Base-by-base conservation (phyloP, 2,797 vertebrate genomes). In the Sebastes vulpes region DNA sequence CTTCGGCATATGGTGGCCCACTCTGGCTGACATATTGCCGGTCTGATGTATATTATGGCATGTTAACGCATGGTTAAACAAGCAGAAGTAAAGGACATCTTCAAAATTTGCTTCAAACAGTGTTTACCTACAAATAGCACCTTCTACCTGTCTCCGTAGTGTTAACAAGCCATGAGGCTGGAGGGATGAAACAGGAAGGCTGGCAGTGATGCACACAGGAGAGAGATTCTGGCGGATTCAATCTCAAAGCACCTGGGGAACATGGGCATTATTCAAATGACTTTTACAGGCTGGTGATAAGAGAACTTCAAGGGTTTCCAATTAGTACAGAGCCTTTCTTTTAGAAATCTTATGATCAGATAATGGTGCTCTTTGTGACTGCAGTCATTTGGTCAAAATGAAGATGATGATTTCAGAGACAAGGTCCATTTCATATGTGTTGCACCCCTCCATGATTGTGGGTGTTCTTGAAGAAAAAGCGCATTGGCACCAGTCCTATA, bases 251-350 rank as follows among this genome's bases (percentile, higher is more conserved):
- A 78, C 58, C 81, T 81, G 20, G 63, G 59, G 65, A 81, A 20
- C 35, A 73, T 10, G 12, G 29, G n/a, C 59, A 65, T 67, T 86
- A 79, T 85, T 91, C 71, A 82, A 87, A 91, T 79, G 1, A 73
- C 68, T 86, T 83, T 61, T 53, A 76, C 63, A 42, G 64, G 20
- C 50, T 14, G 18, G 59, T 4, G 72, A 82, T 81, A 86, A 86
- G 74, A 81, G 32, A 84, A 87, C 69, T 88, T 89, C 84, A 89
- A 93, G 81, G 71, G 69, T 77, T 76, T 80, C 78, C 81, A 92
- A 89, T 93, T 91, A 91, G 72, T 77, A 64, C 65, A 71, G 32
- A 31, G 48, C 72, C 57, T 84, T 90, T 74, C 57, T 31, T 74
- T 76, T 68, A 77, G 3, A 77, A 82, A 82, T 79, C 77, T 66